Conservation (phyloP, 35 echinoderm and acorn worm genomes). For the Hemicentrotus pulcherrimus region DNA sequence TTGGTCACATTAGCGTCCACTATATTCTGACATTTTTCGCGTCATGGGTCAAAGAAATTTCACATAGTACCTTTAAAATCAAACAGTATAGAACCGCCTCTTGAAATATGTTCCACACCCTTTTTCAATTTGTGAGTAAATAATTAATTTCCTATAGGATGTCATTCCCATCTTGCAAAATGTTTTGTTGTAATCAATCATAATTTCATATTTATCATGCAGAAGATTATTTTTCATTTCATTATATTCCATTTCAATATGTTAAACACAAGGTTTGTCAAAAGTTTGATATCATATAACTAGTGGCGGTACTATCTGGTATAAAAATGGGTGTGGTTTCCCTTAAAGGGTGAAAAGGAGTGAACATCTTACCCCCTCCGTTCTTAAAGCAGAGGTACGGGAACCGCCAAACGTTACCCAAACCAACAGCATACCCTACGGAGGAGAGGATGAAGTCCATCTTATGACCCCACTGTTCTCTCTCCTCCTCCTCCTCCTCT, state of each 20-base stretch:
- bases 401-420: constrained; percentile 52
- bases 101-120: not conserved
- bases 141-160: not conserved
- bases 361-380: constrained; percentile 28
- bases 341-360: not conserved
- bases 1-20: too few species aligned
- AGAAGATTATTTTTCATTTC: too few species aligned
- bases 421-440: constrained; percentile 42
- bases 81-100: not conserved
- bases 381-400: constrained; percentile 46
- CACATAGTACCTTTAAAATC: not conserved
- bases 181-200: too few species aligned
- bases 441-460: constrained; percentile 51
- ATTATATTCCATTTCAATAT: too few species aligned
- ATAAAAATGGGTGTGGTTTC: not conserved
- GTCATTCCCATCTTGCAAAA: too few species aligned
- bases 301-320: not conserved
- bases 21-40: too few species aligned
- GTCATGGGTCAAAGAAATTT: too few species aligned
- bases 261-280: too few species aligned
- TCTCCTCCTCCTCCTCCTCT: constrained; percentile 29
- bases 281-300: not conserved
- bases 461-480: constrained; percentile 39
- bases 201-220: too few species aligned
- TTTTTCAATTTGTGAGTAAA: not conserved